phyloP scores from a whole-genome alignment of 2,888 invertebrate genomes.

The Caenorhabditis wallacei region DNA sequence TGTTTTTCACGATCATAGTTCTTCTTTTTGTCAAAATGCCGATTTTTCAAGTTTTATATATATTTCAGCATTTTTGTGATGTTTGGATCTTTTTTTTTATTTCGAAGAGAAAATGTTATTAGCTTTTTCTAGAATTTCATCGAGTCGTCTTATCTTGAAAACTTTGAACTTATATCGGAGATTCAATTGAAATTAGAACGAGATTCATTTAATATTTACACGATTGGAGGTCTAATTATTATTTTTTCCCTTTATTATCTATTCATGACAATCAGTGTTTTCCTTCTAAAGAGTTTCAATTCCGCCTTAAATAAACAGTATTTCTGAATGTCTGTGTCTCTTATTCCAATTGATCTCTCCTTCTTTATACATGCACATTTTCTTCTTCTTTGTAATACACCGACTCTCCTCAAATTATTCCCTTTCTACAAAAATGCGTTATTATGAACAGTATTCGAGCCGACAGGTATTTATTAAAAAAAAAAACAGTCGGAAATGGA shows the following conservation, averaged over 20 bases:
- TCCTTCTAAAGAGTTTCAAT: constrained; percentile 40
- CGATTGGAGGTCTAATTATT: constrained; percentile 4
- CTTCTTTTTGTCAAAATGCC: not conserved
- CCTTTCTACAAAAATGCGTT: constrained; percentile 19
- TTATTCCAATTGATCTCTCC: constrained; percentile 9
- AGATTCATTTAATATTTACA: not conserved
- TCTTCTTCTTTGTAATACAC: constrained; percentile 36
- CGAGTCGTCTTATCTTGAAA: too few species aligned
- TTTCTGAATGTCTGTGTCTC: constrained; percentile 13
- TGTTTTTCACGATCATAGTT: constrained; percentile 17
- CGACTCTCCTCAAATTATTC: constrained; percentile 10
- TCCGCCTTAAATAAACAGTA: constrained; percentile 58
- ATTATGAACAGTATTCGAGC: constrained; percentile 47
- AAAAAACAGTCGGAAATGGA: not conserved
- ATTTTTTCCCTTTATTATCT: constrained; percentile 4
- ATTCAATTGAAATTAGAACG: too few species aligned
- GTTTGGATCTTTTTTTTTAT: too few species aligned
- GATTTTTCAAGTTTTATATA: not conserved
- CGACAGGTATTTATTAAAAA: constrained; percentile 37
- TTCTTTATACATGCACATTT: constrained; percentile 38
- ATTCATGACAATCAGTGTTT: constrained; percentile 1
- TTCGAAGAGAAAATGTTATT: too few species aligned
- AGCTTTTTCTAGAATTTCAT: too few species aligned
- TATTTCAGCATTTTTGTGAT: not conserved
- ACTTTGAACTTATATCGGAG: too few species aligned